Percentiles rank a stretch among this genome's conserved stretches.
Evolutionary conservation across 2,113 vertebrate species (phyloP).

Genomic region (Chamaetylas fuelleborni): DNA sequence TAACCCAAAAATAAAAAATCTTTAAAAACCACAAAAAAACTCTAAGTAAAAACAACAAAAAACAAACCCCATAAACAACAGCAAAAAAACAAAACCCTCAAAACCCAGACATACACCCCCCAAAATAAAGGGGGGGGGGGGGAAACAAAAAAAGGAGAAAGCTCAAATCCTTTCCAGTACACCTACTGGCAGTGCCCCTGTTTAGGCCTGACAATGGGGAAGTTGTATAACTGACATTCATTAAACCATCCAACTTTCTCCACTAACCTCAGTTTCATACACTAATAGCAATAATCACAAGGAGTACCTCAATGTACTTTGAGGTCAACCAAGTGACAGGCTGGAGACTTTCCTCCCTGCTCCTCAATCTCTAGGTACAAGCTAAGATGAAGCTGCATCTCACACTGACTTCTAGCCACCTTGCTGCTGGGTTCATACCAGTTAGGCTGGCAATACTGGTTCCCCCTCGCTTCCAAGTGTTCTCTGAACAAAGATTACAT

Average conservation of each 20-base stretch:
- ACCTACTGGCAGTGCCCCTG: neutral
- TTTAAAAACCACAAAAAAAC: too few species aligned
- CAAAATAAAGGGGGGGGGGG: neutral
- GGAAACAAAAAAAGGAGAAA: neutral
- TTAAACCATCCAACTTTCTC: neutral
- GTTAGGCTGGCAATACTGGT: neutral
- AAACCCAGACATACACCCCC: rapidly evolving
- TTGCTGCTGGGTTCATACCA: neutral
- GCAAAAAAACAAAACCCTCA: neutral
- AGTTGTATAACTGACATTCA: neutral
- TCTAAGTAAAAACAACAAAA: neutral
- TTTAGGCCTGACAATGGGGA: neutral
- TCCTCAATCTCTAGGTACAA: neutral
- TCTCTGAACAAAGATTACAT: neutral
- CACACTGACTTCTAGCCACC: neutral
- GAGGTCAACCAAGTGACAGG: neutral
- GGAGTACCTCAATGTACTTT: neutral
- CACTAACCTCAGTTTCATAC: neutral
- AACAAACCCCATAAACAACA: neutral
- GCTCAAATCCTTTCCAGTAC: neutral
- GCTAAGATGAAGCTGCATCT: neutral
- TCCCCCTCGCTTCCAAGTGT: rapidly evolving
- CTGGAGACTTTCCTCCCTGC: neutral
- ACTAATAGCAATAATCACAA: neutral
- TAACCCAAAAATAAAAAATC: too few species aligned